Percentiles rank a stretch among this genome's conserved stretches.
phyloP scores from a whole-genome alignment of 2,888 invertebrate genomes.

The Crioceris asparagi region DNA sequence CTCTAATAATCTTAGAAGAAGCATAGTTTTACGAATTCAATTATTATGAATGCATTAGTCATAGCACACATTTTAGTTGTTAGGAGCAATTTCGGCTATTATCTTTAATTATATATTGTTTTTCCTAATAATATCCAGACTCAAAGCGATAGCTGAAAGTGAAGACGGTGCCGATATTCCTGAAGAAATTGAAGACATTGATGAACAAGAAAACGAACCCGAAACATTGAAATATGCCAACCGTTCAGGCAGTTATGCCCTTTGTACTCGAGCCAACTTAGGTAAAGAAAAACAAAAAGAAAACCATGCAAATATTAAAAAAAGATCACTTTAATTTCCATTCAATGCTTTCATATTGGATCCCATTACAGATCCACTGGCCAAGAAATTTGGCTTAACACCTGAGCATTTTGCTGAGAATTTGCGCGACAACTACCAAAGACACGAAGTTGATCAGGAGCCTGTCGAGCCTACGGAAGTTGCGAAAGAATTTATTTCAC shows the following conservation, averaged over 20 bases:
- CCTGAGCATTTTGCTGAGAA: constrained; percentile 96
- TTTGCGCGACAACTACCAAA: constrained; percentile 86
- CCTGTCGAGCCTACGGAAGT: constrained; percentile 71
- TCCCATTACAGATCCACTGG: constrained; percentile 53
- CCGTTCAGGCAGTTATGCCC: constrained; percentile 77
- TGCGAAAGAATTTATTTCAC: constrained; percentile 65
- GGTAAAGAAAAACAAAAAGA: no score
- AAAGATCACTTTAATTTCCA: constrained; percentile 5
- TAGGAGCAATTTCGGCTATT: no score
- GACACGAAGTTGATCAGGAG: constrained; percentile 91
- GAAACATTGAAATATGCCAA: constrained; percentile 74
- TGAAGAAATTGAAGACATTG: constrained; percentile 45
- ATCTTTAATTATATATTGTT: not conserved
- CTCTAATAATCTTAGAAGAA: no score
- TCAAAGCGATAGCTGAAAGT: constrained; percentile 45
- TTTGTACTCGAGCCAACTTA: constrained; percentile 77
- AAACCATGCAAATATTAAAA: constrained; percentile 8
- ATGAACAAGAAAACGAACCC: constrained; percentile 45
- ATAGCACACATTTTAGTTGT: no score
- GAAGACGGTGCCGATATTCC: constrained; percentile 56
- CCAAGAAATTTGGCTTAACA: constrained; percentile 82
- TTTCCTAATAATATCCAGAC: constrained; percentile 28
- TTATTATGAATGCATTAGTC: no score
- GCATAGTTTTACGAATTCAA: no score
- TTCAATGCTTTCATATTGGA: not conserved